These are phyloP conservation scores for Sebastes kiyomatsui DNA, from an alignment of 2,797 vertebrate species.

Conservation along the genomic window DNA sequence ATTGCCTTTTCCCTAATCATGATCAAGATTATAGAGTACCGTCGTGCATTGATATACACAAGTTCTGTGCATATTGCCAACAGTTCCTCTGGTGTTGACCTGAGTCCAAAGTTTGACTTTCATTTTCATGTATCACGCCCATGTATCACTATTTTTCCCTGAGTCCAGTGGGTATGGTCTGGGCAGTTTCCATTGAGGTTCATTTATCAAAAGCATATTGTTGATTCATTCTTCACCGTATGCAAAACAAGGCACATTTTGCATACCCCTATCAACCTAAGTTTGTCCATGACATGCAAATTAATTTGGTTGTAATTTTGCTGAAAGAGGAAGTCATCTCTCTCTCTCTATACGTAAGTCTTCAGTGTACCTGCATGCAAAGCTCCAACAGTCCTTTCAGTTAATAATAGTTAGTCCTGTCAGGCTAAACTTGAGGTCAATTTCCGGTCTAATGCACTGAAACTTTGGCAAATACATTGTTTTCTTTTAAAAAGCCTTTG, in stretches of 20 bases:
- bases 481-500: not conserved
- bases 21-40: not conserved
- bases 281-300: constrained; percentile 23
- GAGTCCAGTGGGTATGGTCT: not conserved
- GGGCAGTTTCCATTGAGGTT: not conserved
- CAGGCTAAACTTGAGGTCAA: not conserved
- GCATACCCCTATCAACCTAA: not conserved
- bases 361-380: not conserved
- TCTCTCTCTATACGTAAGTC: not conserved
- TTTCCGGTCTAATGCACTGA: not conserved
- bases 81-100: not conserved
- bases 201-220: too few relatives aligned
- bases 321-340: not conserved
- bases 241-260: not conserved
- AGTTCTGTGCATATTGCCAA: not conserved
- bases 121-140: not conserved
- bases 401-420: too few relatives aligned
- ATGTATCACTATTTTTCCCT: not conserved
- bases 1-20: not conserved
- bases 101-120: not conserved
- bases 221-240: not conserved
- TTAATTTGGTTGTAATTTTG: constrained; percentile 1
- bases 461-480: not conserved
- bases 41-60: not conserved
- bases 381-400: not conserved